A percentile compares a stretch with the other conserved stretches of the same genome.
Evolutionary conservation across 2,888 invertebrate genomes (phyloP).

Genomic region (Escarpia spicata): DNA sequence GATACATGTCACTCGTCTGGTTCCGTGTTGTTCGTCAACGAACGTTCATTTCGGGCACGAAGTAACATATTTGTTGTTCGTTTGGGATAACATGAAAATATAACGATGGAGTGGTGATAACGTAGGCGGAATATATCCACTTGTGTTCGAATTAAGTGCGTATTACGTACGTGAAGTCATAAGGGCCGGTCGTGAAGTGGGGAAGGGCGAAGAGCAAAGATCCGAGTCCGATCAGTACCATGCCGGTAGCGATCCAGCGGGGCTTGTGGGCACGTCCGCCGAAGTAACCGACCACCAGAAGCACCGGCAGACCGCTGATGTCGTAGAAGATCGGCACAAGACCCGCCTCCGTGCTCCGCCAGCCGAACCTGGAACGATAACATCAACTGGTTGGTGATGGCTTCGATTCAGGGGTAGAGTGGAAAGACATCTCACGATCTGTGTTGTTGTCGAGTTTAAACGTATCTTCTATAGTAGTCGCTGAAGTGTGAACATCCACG

Average conservation of each 20-base stretch:
- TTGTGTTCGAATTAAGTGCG: neutral
- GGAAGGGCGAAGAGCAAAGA: conserved; percentile 22
- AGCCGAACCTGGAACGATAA: conserved; percentile 19
- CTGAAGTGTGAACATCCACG: neutral
- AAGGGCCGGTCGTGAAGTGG: conserved; percentile 6
- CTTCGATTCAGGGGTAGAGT: too few species aligned
- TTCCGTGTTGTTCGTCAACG: neutral
- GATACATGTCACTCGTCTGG: neutral
- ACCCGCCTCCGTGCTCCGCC: neutral
- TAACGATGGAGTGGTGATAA: too few species aligned
- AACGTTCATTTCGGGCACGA: neutral
- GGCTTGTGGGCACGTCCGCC: conserved; percentile 20
- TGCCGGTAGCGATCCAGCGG: conserved; percentile 19
- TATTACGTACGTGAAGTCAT: neutral
- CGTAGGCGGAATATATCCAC: neutral
- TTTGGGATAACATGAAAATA: too few species aligned
- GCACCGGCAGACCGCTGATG: conserved; percentile 19
- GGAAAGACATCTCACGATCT: too few species aligned
- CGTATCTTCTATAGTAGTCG: neutral
- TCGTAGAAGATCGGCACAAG: conserved; percentile 17
- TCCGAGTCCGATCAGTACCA: conserved; percentile 14
- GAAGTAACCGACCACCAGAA: neutral
- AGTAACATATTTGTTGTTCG: too few species aligned
- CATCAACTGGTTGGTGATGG: too few species aligned
- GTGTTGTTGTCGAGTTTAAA: too few species aligned